Percentiles rank a stretch among this genome's conserved stretches.
These are phyloP conservation scores for Anthoptus insignis DNA, from an alignment of 2,888 invertebrate genomes.

Conservation along the genomic window DNA sequence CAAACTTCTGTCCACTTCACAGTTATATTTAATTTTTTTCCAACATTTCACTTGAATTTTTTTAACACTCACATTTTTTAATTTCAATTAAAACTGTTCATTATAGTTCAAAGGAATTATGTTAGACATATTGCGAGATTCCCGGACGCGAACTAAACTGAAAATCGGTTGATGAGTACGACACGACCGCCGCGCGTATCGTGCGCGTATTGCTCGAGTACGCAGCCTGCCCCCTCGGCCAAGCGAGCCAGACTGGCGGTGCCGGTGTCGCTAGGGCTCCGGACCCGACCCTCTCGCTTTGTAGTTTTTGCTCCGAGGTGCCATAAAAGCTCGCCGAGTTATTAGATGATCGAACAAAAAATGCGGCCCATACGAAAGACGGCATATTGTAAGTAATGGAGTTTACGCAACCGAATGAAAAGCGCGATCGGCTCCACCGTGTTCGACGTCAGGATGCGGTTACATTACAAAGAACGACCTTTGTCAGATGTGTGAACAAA, in stretches of 20 bases:
- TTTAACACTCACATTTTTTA: slow-evolving; percentile 75
- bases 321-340: slow-evolving; percentile 85
- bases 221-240: slow-evolving; percentile 53
- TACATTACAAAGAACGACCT: slow-evolving; percentile 70
- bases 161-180: slow-evolving; percentile 26
- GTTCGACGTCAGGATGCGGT: slow-evolving; percentile 76
- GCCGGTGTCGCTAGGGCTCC: slow-evolving; percentile 47
- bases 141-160: slow-evolving; percentile 40
- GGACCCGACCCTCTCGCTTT: slow-evolving; percentile 65
- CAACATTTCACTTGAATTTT: slow-evolving; percentile 71
- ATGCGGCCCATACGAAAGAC: slow-evolving; percentile 72
- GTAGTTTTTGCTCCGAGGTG: slow-evolving; percentile 86
- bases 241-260: slow-evolving; percentile 70
- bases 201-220: slow-evolving; percentile 37
- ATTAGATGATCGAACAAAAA: slow-evolving; percentile 80
- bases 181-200: slow-evolving; percentile 24
- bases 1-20: slow-evolving; percentile 74
- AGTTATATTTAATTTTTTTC: slow-evolving; percentile 63
- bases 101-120: slow-evolving; percentile 53
- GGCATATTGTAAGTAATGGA: slow-evolving; percentile 74
- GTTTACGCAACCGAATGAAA: slow-evolving; percentile 71
- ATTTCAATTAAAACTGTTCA: slow-evolving; percentile 59
- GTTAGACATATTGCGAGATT: slow-evolving; percentile 51
- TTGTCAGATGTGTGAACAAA: slow-evolving; percentile 80
- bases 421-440: slow-evolving; percentile 65